phyloP scores from a whole-genome alignment of 2,888 invertebrate species.

The Melipona beecheii region DNA sequence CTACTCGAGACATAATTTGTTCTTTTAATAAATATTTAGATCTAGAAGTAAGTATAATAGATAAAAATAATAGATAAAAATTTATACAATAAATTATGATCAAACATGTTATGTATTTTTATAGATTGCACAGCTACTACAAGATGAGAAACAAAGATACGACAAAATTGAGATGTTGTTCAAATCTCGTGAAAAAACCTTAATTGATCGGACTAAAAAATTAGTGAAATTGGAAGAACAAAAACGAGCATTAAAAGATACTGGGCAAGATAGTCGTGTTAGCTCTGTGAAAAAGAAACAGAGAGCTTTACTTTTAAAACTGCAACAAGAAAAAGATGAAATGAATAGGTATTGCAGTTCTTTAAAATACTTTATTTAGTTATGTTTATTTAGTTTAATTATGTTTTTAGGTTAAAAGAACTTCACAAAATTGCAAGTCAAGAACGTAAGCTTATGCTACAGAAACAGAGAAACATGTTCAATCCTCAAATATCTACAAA shows the following conservation, averaged over 20 bases:
- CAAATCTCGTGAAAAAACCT: conserved; percentile 88
- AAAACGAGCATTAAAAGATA: conserved; percentile 84
- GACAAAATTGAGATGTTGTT: conserved; percentile 88
- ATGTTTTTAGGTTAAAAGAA: conserved; percentile 84
- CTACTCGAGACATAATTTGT: conserved; percentile 82
- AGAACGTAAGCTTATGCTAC: conserved; percentile 85
- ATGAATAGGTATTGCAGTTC: conserved; percentile 86
- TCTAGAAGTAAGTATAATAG: conserved; percentile 73
- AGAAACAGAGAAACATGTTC: conserved; percentile 85
- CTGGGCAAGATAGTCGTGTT: conserved; percentile 82
- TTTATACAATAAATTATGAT: background rate
- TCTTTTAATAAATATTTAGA: conserved; percentile 82
- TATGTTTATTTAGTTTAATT: conserved; percentile 10
- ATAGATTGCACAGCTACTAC: conserved; percentile 87
- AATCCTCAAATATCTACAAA: conserved; percentile 85
- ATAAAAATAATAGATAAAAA: background rate
- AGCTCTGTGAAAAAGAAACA: conserved; percentile 88
- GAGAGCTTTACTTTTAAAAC: conserved; percentile 87
- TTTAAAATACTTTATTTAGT: background rate
- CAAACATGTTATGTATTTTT: conserved; percentile 23
- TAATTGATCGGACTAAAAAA: conserved; percentile 88
- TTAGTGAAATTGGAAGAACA: conserved; percentile 86
- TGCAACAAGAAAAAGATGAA: conserved; percentile 89
- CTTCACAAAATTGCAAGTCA: conserved; percentile 85
- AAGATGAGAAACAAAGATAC: conserved; percentile 88